phyloP scores from a whole-genome alignment of 2,888 invertebrate genomes.

The Parasteatoda lunata region DNA sequence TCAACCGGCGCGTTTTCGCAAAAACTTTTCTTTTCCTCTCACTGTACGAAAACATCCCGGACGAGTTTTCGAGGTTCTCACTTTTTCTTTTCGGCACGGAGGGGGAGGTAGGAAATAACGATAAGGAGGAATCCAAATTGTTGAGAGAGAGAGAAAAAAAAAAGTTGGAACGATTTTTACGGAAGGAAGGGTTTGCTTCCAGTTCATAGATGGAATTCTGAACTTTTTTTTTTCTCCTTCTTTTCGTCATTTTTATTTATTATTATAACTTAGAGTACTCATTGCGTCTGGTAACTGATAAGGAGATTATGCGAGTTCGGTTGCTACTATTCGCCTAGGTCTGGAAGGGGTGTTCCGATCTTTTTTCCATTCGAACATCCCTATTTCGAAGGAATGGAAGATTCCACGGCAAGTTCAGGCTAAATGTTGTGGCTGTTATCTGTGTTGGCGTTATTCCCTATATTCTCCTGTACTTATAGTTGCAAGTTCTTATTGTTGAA shows the following conservation, averaged over 20 bases:
- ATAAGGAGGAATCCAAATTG: constrained; percentile 31
- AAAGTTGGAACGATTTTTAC: constrained; percentile 37
- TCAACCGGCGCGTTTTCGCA: constrained; percentile 37
- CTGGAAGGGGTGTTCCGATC: constrained; percentile 29
- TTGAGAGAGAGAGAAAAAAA: constrained; percentile 8
- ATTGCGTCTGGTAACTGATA: constrained; percentile 58
- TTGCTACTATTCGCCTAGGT: constrained; percentile 24
- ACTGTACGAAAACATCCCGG: constrained; percentile 64
- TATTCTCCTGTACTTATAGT: constrained; percentile 23
- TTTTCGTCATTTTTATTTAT: constrained; percentile 31
- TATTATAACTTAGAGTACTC: constrained; percentile 22
- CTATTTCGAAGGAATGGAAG: constrained; percentile 34
- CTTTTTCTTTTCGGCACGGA: constrained; percentile 48
- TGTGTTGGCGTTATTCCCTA: constrained; percentile 58
- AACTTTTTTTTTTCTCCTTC: constrained; percentile 11
- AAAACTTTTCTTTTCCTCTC: constrained; percentile 63
- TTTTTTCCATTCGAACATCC: constrained; percentile 41
- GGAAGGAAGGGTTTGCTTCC: constrained; percentile 32
- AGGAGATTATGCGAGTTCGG: constrained; percentile 61
- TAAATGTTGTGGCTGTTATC: constrained; percentile 63
- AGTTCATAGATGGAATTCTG: constrained; percentile 29
- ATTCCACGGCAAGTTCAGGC: constrained; percentile 48
- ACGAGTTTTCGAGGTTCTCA: constrained; percentile 64
- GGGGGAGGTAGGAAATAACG: constrained; percentile 52
- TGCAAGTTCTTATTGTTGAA: constrained; percentile 66